Percentiles rank a stretch among this genome's conserved stretches.
Evolutionary conservation across 2,113 vertebrate genomes (phyloP).

Genomic region (Caretta caretta): DNA sequence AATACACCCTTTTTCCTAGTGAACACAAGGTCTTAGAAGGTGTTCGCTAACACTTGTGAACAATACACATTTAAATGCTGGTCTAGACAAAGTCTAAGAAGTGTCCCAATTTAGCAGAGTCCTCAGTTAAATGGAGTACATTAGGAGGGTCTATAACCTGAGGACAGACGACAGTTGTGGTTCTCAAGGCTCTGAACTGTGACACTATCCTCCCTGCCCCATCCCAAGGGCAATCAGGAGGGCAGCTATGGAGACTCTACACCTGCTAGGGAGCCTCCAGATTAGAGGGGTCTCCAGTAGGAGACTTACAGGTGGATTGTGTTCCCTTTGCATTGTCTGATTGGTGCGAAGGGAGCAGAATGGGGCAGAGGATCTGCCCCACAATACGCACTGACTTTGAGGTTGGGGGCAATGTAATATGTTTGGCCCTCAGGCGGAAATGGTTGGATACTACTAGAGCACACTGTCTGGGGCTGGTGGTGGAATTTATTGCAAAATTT

Average conservation of each 20-base stretch:
- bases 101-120: neutral
- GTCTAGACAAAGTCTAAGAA: neutral
- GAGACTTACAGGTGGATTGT: neutral
- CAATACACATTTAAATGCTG: constrained; percentile 5
- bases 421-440: neutral
- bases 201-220: too few species aligned
- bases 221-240: neutral
- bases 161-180: fast-evolving
- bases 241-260: neutral
- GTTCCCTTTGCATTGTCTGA: neutral
- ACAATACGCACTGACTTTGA: constrained; percentile 17
- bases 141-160: neutral
- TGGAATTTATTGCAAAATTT: neutral
- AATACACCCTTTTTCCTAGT: neutral
- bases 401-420: neutral
- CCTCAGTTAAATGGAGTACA: neutral
- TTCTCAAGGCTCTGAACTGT: neutral
- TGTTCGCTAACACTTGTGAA: neutral
- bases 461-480: neutral
- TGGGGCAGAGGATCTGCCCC: neutral
- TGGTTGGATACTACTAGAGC: neutral
- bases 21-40: neutral
- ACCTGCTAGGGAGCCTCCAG: neutral
- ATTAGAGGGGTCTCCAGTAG: neutral
- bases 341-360: neutral